These are phyloP conservation scores for Pagrus major DNA, from an alignment of 2,113 vertebrate genomes.

Conservation along the genomic window DNA sequence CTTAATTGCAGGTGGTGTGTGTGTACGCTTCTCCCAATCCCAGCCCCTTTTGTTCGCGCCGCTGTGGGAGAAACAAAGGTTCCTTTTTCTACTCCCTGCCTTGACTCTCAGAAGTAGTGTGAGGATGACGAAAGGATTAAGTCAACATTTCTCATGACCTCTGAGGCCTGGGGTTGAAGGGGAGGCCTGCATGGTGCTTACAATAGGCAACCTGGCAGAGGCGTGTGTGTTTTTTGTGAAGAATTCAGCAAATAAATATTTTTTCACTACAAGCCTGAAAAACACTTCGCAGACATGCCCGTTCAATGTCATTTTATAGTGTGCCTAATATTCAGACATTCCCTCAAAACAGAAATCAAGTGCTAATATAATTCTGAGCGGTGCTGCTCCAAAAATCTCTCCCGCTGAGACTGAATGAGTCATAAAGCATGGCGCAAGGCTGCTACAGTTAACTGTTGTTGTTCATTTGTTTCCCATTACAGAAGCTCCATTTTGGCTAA, in stretches of 20 bases:
- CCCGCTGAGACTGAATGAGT: slow-evolving; percentile 66
- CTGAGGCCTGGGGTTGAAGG: slow-evolving; percentile 55
- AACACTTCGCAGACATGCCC: not conserved
- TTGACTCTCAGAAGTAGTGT: slow-evolving; percentile 72
- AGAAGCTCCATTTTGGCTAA: slow-evolving; percentile 76
- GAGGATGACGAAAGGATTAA: slow-evolving; percentile 74
- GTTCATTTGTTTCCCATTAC: slow-evolving; percentile 81
- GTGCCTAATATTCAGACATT: slow-evolving; percentile 20
- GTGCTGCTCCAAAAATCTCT: slow-evolving; percentile 49
- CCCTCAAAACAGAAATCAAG: slow-evolving; percentile 49
- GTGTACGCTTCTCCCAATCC: slow-evolving; percentile 61
- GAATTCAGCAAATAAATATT: not conserved
- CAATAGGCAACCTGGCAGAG: slow-evolving; percentile 32
- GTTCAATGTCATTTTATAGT: not conserved
- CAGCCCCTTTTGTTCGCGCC: slow-evolving; percentile 68
- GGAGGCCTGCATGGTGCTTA: slow-evolving; percentile 8
- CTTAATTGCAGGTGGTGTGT: slow-evolving; percentile 82
- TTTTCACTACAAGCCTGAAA: not conserved
- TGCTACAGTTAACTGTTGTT: slow-evolving; percentile 78
- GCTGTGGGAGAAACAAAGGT: slow-evolving; percentile 74
- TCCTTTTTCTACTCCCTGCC: slow-evolving; percentile 58
- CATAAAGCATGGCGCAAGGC: slow-evolving; percentile 57
- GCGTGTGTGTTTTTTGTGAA: slow-evolving; percentile 19
- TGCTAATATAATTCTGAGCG: slow-evolving; percentile 42
- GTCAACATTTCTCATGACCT: slow-evolving; percentile 85